Conservation (phyloP, 2,797 vertebrate genomes). For the Ptychobarbus kaznakovi region DNA sequence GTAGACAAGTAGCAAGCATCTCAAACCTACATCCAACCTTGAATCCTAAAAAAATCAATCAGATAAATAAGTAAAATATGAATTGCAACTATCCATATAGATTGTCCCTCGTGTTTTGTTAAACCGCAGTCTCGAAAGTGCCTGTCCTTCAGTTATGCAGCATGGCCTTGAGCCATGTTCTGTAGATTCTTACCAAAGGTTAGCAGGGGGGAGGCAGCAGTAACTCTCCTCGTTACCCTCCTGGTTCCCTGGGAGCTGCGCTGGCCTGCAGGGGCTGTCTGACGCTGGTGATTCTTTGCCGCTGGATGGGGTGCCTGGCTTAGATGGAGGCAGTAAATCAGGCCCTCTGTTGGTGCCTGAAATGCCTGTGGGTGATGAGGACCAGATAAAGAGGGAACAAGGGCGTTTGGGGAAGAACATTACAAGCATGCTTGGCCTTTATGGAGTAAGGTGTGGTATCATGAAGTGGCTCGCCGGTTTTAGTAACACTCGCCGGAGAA, state of each 20-base stretch:
- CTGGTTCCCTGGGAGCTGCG: conserved; percentile 32
- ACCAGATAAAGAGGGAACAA: conserved; percentile 36
- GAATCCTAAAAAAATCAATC: conserved; percentile 35
- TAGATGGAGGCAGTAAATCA: conserved; percentile 30
- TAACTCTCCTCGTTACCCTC: conserved; percentile 18
- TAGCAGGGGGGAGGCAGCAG: conserved; percentile 23
- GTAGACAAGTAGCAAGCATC: conserved; percentile 31
- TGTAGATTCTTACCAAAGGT: conserved; percentile 24
- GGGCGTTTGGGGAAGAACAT: conserved; percentile 1
- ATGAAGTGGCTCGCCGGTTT: conserved; percentile 11
- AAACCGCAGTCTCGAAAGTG: neutral
- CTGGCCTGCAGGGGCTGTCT: conserved; percentile 38
- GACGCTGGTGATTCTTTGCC: conserved; percentile 16
- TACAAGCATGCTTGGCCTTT: conserved; percentile 40
- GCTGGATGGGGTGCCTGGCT: conserved; percentile 24
- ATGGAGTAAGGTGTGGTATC: conserved; percentile 31
- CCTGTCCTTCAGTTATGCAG: conserved; percentile 31
- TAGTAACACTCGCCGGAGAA: conserved; percentile 27
- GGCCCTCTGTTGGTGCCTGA: neutral
- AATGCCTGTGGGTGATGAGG: conserved; percentile 32
- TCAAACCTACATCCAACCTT: conserved; percentile 41
- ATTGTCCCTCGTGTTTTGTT: conserved; percentile 1
- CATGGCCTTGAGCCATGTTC: conserved; percentile 44
- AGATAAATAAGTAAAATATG: conserved; percentile 12
- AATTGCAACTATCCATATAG: conserved; percentile 3